Base-by-base conservation (phyloP, 2,797 vertebrate genomes). In the Pipistrellus pygmaeus region DNA sequence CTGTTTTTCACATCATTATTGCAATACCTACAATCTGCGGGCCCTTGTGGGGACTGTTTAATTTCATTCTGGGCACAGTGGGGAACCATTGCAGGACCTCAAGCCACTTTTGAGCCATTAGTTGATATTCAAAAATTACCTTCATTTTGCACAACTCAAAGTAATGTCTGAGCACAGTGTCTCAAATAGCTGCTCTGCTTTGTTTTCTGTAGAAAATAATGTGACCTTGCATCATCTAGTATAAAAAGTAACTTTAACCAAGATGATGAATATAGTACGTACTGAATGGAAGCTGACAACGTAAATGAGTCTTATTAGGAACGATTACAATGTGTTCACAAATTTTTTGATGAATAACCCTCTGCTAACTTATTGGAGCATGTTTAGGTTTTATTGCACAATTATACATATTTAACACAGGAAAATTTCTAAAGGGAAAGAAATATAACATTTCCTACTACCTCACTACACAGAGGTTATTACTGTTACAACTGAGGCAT, bases 1-100 rank as follows among this genome's bases (percentile, higher is more conserved):
- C 55, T 92, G 41, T 81, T 92, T 82, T 92, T 83, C 57, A 78
- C 75, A 44, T 75, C 55, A 10, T 92, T 77, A 83, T 72, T 81
- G 46, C 2, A 64, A 71, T 44, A 27, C 6, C 11, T 44, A 83
- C 53, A 76, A 27, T 76, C 66, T 69, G 38, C 2, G 6, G 68
- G 20, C 30, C 66, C 12, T 23, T 62, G 9, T 30, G 57, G 77
- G 51, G n/a, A 75, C 72, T 66, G 27, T 35, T 93, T 82, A 83
- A 66, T 95, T 92, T 94, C 57, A 64, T 82, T 55, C 30, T 85
- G 55, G 81, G 23, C 20, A 41, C 76, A 35, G 30, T 60, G 53
- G 15, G 32, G 62, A 95, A 73, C 6, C 7, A 62, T 8, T 17
- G 12, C 60, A 41, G 48, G 55, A 72, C 35, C 85, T 84, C 48